These are phyloP conservation scores for Taenioides sp. DNA, from an alignment of 2,797 vertebrate genomes.

Conservation along the genomic window DNA sequence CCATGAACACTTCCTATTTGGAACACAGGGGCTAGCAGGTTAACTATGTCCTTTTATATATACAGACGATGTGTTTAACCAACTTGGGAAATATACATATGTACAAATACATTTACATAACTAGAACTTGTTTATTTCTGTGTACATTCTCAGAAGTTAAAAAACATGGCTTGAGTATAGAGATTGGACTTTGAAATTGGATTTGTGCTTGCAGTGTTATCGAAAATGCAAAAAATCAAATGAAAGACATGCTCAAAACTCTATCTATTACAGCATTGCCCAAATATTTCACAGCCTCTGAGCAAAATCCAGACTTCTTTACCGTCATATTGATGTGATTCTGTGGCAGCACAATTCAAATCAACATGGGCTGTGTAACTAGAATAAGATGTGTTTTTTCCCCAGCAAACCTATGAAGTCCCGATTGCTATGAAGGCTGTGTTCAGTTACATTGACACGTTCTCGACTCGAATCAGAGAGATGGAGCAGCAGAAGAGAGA, in stretches of 20 bases:
- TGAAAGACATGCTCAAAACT: slow-evolving; percentile 12
- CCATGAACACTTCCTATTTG: too few species aligned
- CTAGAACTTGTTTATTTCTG: background rate
- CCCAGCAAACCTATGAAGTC: slow-evolving; percentile 95
- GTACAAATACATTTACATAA: too few species aligned
- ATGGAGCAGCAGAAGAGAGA: slow-evolving; percentile 98
- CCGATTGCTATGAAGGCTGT: slow-evolving; percentile 97
- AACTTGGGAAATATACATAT: too few species aligned
- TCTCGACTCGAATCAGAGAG: slow-evolving; percentile 93
- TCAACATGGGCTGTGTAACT: background rate
- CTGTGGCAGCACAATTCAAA: slow-evolving; percentile 12
- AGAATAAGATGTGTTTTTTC: slow-evolving; percentile 13
- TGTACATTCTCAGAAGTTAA: background rate
- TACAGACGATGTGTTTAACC: too few species aligned
- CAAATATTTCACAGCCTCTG: background rate
- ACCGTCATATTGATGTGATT: slow-evolving; percentile 11
- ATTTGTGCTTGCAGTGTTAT: background rate
- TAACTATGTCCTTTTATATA: too few species aligned
- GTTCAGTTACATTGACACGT: slow-evolving; percentile 93
- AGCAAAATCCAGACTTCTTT: background rate
- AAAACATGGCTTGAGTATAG: background rate
- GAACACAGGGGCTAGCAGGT: too few species aligned
- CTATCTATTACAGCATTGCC: slow-evolving; percentile 5
- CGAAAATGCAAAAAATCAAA: slow-evolving; percentile 1
- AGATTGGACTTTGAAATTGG: background rate